These are phyloP conservation scores for Puma concolor DNA, from an alignment of 2,113 vertebrate species.

Conservation along the genomic window DNA sequence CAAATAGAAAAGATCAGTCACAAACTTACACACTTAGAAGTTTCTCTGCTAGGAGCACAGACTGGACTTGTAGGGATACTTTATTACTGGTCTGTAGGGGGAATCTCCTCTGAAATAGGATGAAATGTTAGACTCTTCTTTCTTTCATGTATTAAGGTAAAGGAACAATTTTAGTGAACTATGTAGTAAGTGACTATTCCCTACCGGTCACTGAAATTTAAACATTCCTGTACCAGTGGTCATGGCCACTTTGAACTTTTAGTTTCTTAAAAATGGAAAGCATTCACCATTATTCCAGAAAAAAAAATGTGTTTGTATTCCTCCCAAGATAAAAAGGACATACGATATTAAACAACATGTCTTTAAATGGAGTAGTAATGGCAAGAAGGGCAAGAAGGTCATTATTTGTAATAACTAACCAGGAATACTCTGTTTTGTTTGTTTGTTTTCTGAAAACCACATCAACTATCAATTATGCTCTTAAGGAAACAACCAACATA, in stretches of 20 bases:
- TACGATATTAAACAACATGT: neutral
- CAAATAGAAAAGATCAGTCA: slow-evolving; percentile 85
- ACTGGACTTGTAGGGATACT: slow-evolving; percentile 85
- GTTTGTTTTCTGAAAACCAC: neutral
- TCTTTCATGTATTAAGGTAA: slow-evolving; percentile 86
- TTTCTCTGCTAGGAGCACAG: slow-evolving; percentile 81
- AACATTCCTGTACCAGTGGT: slow-evolving; percentile 77
- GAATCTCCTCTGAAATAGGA: slow-evolving; percentile 85
- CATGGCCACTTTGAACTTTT: slow-evolving; percentile 36
- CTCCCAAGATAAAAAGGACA: neutral
- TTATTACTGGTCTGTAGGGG: slow-evolving; percentile 82
- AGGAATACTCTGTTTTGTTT: neutral
- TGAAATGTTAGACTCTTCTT: slow-evolving; percentile 85
- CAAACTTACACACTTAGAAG: slow-evolving; percentile 85
- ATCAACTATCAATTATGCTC: neutral
- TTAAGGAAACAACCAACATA: neutral
- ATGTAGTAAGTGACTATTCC: slow-evolving; percentile 83
- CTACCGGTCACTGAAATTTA: slow-evolving; percentile 83
- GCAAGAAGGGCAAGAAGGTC: neutral
- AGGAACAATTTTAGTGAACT: slow-evolving; percentile 86
- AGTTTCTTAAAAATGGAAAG: slow-evolving; percentile 35
- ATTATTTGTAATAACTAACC: neutral
- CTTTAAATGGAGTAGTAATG: neutral
- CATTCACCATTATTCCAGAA: neutral
- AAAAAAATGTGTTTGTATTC: neutral